Evolutionary conservation across 2,797 vertebrate genomes (phyloP).

Genomic region (Anniella stebbinsi): DNA sequence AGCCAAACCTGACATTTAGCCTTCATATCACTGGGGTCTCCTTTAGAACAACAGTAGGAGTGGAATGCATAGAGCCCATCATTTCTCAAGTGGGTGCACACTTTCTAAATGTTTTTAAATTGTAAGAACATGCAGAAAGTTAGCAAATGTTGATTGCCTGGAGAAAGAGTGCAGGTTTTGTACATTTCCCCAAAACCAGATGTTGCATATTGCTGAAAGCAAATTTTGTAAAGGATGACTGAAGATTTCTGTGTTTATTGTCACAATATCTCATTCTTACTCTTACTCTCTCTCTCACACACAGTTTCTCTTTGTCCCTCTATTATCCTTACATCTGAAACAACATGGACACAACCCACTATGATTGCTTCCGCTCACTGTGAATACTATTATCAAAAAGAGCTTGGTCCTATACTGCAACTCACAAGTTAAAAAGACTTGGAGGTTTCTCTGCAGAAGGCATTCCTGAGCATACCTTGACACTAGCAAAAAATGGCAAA

Average conservation of each 20-base stretch:
- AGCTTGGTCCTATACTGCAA: not conserved
- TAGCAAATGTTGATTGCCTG: not conserved
- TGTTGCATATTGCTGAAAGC: not conserved
- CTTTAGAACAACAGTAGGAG: not conserved
- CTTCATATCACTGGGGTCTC: not conserved
- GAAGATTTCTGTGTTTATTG: not conserved
- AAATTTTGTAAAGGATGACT: not conserved
- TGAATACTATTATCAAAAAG: not conserved
- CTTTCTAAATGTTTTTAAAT: not conserved
- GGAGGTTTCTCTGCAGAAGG: not conserved
- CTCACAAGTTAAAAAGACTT: not conserved
- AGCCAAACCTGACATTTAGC: not conserved
- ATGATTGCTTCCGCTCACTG: not conserved
- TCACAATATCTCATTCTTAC: no score
- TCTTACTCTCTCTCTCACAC: no score
- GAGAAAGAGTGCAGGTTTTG: not conserved
- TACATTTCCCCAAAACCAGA: not conserved
- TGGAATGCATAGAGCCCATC: not conserved
- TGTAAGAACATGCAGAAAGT: not conserved
- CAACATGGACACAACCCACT: not conserved
- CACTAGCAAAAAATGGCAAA: not conserved
- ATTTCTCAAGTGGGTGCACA: not conserved
- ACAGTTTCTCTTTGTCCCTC: not conserved
- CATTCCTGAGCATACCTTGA: not conserved
- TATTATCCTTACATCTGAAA: not conserved